Evolutionary conservation across 2,888 invertebrate species (phyloP), one percentile per base, ranked within the genome.

Genomic region (Polyommatus iphigenia): DNA sequence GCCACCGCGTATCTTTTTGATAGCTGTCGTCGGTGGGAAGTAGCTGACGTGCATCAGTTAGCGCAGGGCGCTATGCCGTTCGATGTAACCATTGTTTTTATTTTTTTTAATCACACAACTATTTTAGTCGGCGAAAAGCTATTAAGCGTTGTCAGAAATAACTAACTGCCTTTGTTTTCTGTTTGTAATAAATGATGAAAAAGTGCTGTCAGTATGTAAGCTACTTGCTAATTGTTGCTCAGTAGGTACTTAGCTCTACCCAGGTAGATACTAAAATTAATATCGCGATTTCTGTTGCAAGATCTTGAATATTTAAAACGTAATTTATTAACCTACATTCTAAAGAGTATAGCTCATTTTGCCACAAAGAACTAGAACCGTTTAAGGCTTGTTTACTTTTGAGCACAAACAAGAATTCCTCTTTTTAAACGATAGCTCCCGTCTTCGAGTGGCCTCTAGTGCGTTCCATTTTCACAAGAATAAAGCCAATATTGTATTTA

Each of bases 11-110:
- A 78, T 81, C 80, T 81, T 82, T 88, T 87, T 88, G 88, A 89
- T 88, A 88, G 88, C 88, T 80, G 82, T 85, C 81, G 85, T 88
- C 87, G 88, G 75, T 73, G 73, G 72, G 41, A 15, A 73, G 73
- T 73, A 73, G 15, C 73, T 41, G 73, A 46, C 73, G 24, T 46
- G 46, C 1, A 73, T 46, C 73, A 24, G 73, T 73, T 73, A 73
- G 29, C 29, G 13, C 5, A 4, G 62, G 62, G 24, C 62, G 29
- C 32, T 32, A 62, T 15, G 29, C 5, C 67, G 29, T 29, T 67
- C 59, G 13, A 36, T 62, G 6, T 62, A 59, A 76, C 76, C 62
- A 76, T 76, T 76, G 29, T 67, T 67, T 54, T 29, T 67, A 15
- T 67, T 67, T 67, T 67, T 67, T 13, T 3, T 7, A 24, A 67